Conservation (phyloP, 1,140 invertebrate genomes). For the Aplysia californica region DNA sequence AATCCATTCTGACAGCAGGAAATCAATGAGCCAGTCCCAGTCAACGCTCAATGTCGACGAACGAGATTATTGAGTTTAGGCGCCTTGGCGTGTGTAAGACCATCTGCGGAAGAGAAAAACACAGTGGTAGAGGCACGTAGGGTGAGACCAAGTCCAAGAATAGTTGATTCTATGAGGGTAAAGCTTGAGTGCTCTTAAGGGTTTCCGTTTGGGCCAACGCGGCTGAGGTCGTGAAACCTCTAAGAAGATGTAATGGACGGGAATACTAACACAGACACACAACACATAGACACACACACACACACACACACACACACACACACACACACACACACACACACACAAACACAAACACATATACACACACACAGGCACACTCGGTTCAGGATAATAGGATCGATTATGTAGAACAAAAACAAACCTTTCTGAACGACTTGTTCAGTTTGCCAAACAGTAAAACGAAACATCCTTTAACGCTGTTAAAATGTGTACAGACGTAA, state of each 20-base stretch:
- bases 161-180: background rate
- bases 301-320: background rate
- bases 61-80: background rate
- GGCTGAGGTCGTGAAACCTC: background rate
- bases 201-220: background rate
- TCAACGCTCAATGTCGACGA: background rate
- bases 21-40: background rate
- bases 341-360: background rate
- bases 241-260: background rate
- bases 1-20: background rate
- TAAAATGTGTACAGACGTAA: too few relatives aligned
- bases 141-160: background rate
- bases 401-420: too few relatives aligned
- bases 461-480: too few relatives aligned
- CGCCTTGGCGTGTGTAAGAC: background rate
- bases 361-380: constrained; percentile 6
- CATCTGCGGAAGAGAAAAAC: background rate
- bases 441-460: too few relatives aligned
- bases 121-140: background rate
- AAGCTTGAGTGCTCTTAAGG: background rate
- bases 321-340: constrained; percentile 22
- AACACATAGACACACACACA: too few relatives aligned
- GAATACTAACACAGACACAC: too few relatives aligned
- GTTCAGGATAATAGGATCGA: background rate
- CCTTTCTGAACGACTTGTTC: too few relatives aligned